phyloP scores from a whole-genome alignment of 2,797 vertebrate genomes.

The Danio jaintianensis region DNA sequence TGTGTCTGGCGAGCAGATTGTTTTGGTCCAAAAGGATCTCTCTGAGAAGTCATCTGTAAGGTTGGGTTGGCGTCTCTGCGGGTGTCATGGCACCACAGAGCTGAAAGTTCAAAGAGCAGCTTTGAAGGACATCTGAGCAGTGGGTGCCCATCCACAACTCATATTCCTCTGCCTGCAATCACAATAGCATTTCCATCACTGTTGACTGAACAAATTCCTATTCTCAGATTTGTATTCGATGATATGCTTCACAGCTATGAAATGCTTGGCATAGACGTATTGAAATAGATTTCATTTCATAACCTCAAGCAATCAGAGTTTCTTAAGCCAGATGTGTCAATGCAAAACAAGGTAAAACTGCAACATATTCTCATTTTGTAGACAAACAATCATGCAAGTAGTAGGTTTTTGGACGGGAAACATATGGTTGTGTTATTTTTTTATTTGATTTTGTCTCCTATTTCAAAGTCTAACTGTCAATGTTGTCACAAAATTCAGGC shows the following conservation, averaged over 20 bases:
- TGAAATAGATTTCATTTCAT: background rate
- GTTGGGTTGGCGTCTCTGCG: constrained; percentile 23
- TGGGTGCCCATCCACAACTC: constrained; percentile 19
- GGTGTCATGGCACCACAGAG: constrained; percentile 32
- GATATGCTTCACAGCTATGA: background rate
- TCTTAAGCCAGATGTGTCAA: background rate
- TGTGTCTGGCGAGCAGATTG: constrained; percentile 26
- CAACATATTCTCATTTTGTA: background rate
- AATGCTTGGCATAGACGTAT: background rate
- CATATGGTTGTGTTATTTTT: background rate
- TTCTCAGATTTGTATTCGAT: background rate
- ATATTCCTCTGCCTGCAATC: constrained; percentile 8
- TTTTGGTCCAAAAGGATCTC: constrained; percentile 25
- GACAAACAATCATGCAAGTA: background rate
- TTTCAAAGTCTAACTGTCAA: background rate
- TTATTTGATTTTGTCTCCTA: background rate
- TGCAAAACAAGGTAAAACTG: background rate
- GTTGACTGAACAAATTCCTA: background rate
- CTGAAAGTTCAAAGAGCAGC: constrained; percentile 37
- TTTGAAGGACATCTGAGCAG: constrained; percentile 53
- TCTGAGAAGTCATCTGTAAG: background rate
- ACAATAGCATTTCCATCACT: background rate
- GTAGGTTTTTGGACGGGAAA: background rate
- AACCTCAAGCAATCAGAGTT: background rate
- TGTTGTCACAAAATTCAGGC: background rate